Percentiles rank a stretch among this genome's conserved stretches.
Evolutionary conservation across 2,113 vertebrate species (phyloP).

Genomic region (Herpetotheres cachinnans): DNA sequence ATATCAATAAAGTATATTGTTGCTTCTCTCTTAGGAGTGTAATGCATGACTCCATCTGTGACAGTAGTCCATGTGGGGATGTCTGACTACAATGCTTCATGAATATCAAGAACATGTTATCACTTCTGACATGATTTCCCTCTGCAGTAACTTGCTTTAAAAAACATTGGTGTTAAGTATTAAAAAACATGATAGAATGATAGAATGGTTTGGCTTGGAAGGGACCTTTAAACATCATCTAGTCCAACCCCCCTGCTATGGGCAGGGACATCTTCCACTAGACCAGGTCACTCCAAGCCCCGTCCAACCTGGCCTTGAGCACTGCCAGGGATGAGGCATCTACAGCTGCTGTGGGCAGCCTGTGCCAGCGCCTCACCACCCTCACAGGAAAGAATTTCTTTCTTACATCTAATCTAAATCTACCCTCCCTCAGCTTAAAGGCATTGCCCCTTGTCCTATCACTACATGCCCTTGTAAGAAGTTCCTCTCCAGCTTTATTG

Average conservation of each 20-base stretch:
- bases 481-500: too few relatives aligned
- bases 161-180: background rate
- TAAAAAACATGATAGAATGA: background rate
- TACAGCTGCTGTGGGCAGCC: too few relatives aligned
- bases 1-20: background rate
- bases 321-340: too few relatives aligned
- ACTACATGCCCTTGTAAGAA: too few relatives aligned
- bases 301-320: background rate
- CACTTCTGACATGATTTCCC: background rate
- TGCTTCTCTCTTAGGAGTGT: background rate
- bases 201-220: background rate
- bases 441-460: too few relatives aligned
- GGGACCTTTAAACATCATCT: background rate
- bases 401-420: too few relatives aligned
- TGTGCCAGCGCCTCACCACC: too few relatives aligned
- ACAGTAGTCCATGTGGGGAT: rapidly evolving
- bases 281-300: rapidly evolving
- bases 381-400: too few relatives aligned
- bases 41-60: background rate
- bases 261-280: background rate
- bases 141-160: background rate
- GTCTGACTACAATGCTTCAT: background rate
- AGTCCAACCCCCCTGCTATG: rapidly evolving
- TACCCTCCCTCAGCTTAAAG: too few relatives aligned
- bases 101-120: background rate